Percentiles rank a stretch among this genome's conserved stretches.
These are phyloP conservation scores for Carcina quercana DNA, from an alignment of 2,888 invertebrate genomes.

Conservation along the genomic window DNA sequence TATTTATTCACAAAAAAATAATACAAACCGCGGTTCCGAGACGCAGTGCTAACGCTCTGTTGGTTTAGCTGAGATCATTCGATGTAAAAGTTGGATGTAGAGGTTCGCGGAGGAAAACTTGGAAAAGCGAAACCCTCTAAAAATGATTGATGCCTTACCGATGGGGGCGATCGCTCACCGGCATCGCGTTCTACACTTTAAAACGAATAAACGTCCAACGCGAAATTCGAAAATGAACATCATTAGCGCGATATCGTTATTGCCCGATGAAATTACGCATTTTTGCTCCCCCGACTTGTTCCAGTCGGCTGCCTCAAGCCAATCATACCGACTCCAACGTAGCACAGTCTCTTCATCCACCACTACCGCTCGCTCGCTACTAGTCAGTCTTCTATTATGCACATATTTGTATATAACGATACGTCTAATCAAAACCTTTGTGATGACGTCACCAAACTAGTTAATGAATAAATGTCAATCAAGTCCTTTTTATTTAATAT, in stretches of 20 bases:
- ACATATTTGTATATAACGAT: too few species aligned
- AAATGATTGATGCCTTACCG: constrained; percentile 70
- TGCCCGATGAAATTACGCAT: constrained; percentile 42
- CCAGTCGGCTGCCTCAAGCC: constrained; percentile 41
- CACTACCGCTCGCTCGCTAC: too few species aligned
- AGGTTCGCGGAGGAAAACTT: constrained; percentile 65
- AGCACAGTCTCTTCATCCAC: too few species aligned
- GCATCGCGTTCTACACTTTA: constrained; percentile 48
- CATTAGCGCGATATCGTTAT: constrained; percentile 65
- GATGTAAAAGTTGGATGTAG: constrained; percentile 63
- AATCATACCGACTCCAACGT: constrained; percentile 28
- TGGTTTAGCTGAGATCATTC: constrained; percentile 71
- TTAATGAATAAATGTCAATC: too few species aligned
- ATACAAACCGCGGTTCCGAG: constrained; percentile 63
- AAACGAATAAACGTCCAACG: constrained; percentile 71
- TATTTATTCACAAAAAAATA: constrained; percentile 75
- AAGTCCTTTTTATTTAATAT: too few species aligned
- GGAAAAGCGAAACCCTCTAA: constrained; percentile 74
- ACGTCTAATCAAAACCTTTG: too few species aligned
- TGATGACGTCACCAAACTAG: too few species aligned
- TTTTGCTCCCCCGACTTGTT: constrained; percentile 32
- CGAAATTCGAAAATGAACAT: constrained; percentile 65
- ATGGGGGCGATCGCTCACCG: constrained; percentile 46
- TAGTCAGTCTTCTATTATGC: too few species aligned
- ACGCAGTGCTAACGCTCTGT: constrained; percentile 63